phyloP scores from a whole-genome alignment of 1,140 invertebrate species.

The Drosophila murphyi region DNA sequence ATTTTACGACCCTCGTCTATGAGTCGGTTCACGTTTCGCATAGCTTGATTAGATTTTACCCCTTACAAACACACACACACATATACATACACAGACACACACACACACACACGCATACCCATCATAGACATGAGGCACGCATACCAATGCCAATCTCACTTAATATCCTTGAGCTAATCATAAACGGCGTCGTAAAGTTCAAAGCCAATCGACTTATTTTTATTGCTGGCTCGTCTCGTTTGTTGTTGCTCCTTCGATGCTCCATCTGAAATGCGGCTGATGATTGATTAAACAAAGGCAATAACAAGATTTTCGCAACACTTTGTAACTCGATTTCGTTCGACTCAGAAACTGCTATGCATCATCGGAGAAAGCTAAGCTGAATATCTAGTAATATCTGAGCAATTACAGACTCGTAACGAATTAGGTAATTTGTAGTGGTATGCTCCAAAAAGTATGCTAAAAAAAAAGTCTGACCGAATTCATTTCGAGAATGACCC shows the following conservation, averaged over 20 bases:
- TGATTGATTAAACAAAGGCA: background rate
- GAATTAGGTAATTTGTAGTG: background rate
- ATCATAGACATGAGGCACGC: background rate
- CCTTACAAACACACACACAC: conserved; percentile 26
- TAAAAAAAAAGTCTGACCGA: background rate
- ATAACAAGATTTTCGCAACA: background rate
- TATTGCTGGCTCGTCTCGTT: conserved; percentile 36
- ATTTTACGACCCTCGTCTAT: conserved; percentile 46
- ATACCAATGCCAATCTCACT: conserved; percentile 42
- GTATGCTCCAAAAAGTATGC: conserved; percentile 19
- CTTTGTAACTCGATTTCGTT: no score
- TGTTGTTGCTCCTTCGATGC: conserved; percentile 36
- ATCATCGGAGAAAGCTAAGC: no score
- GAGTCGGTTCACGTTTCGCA: conserved; percentile 67
- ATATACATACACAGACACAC: conserved; percentile 6
- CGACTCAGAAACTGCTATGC: no score
- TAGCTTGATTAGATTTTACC: conserved; percentile 67
- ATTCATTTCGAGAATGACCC: background rate
- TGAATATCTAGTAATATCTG: no score
- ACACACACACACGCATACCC: conserved; percentile 6
- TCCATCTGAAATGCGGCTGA: conserved; percentile 1
- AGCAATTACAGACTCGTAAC: no score
- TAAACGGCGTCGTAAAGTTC: conserved; percentile 57
- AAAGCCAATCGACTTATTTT: conserved; percentile 71
- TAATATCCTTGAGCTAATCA: conserved; percentile 47